Evolutionary conservation across 2,888 invertebrate genomes (phyloP).

Genomic region (Trimorus sp.): DNA sequence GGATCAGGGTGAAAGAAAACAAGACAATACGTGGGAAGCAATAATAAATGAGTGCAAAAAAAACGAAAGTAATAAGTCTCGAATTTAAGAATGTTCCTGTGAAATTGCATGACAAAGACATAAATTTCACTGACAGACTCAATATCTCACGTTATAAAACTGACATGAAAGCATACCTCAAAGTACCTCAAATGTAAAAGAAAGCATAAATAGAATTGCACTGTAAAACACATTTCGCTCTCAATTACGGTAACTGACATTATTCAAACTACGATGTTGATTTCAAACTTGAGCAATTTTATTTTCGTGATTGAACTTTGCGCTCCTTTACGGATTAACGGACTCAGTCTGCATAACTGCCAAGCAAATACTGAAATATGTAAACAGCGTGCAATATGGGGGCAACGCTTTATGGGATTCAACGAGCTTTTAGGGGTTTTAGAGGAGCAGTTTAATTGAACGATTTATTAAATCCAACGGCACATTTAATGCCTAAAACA

Average conservation of each 20-base stretch:
- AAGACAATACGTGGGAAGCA: neutral
- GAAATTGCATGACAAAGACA: constrained; percentile 27
- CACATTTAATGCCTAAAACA: too few relatives aligned
- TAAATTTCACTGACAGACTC: constrained; percentile 45
- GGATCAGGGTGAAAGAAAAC: neutral
- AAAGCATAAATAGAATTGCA: constrained; percentile 16
- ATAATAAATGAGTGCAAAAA: constrained; percentile 5
- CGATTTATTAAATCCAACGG: too few relatives aligned
- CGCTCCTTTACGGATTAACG: too few relatives aligned
- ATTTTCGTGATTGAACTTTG: too few relatives aligned
- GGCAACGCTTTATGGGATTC: too few relatives aligned
- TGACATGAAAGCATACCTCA: constrained; percentile 39
- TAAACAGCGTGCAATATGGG: too few relatives aligned
- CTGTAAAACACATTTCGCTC: constrained; percentile 5
- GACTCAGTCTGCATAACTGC: too few relatives aligned
- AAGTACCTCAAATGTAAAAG: constrained; percentile 14
- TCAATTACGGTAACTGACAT: constrained; percentile 9
- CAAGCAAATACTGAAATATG: too few relatives aligned
- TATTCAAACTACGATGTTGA: constrained; percentile 14
- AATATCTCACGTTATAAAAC: constrained; percentile 54
- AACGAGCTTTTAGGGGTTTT: too few relatives aligned
- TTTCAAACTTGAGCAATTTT: too few relatives aligned
- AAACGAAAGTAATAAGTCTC: constrained; percentile 15
- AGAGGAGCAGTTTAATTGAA: too few relatives aligned
- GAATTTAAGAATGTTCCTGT: constrained; percentile 31